Evolutionary conservation across 2,113 vertebrate genomes (phyloP), one percentile per base, ranked within the genome.

Genomic region (Sigmodon hispidus): DNA sequence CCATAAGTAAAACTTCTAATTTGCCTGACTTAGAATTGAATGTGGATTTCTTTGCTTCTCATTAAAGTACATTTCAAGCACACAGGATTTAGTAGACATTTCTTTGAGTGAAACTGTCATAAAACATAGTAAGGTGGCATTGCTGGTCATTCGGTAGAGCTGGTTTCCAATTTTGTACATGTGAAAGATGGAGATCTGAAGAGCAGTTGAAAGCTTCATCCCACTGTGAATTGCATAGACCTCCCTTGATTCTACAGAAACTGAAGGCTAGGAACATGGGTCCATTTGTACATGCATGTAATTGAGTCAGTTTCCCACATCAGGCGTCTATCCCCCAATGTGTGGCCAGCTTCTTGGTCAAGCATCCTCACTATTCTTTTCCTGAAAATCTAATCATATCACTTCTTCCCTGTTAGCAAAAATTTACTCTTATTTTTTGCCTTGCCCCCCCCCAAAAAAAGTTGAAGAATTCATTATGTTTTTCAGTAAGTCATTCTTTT

Each of bases 391-490:
- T 81, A 93, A 93, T 89, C 48, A 43, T 65, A 40, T 94, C 75
- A 59, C 16, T 43, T 36, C 13, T 79, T 79, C 59, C 22, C 31
- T 36, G 10, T 29, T 43, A 86, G 55, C 63, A 84, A 89, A 63
- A 5, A 86, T 80, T 84, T 59, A n/a, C 26, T 95, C 31, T 90
- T 73, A 87, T 67, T 93, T 96, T 87, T 92, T 73, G 59, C 67
- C 84, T 69, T 94, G 70, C 96, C n/a, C n/a, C n/a, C n/a, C n/a
- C n/a, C n/a, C n/a, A n/a, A 96, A 90, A 92, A 95, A 94, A 89
- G 76, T 63, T n/a, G 57, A 80, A 73, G 87, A 90, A 95, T 93
- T 84, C 76, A 87, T 79, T 84, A 89, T 40, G 45, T 43, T 43
- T 91, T 90, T 52, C 80, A 57, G 57, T 67, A 96, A 97, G 70